Percentiles rank a stretch among this genome's conserved stretches.
These are phyloP conservation scores for Pocota personata DNA, from an alignment of 2,888 invertebrate species.

Conservation along the genomic window DNA sequence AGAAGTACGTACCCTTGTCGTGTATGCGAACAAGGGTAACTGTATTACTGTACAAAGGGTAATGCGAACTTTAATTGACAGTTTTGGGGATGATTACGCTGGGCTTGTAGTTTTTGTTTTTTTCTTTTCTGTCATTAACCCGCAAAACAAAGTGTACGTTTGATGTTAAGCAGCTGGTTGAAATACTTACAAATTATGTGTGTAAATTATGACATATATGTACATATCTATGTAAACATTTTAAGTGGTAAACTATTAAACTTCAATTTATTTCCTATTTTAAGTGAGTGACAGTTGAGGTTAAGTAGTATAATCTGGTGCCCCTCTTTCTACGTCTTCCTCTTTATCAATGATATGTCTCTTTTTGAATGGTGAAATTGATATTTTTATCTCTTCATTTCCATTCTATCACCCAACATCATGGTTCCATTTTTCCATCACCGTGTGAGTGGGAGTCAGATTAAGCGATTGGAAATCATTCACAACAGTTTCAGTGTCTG, in stretches of 20 bases:
- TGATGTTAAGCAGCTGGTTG: background rate
- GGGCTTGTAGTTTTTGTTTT: background rate
- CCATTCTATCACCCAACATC: background rate
- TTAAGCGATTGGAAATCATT: background rate
- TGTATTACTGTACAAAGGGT: background rate
- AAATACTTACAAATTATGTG: no score
- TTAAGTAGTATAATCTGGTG: background rate
- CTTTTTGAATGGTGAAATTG: background rate
- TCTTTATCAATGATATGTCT: background rate
- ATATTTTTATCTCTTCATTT: background rate
- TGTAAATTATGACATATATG: no score
- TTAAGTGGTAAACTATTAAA: no score
- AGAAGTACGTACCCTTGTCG: background rate
- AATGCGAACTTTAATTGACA: background rate
- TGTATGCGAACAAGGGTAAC: background rate
- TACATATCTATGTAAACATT: no score
- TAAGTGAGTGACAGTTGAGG: background rate
- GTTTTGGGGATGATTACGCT: background rate
- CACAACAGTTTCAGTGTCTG: conserved; percentile 6
- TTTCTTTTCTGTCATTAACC: background rate
- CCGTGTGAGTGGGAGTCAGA: background rate
- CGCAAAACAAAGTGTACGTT: background rate
- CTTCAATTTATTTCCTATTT: no score
- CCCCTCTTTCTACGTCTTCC: background rate
- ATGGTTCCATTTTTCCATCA: background rate